phyloP scores from a whole-genome alignment of 2,888 invertebrate species.

The Onchidella celtica region DNA sequence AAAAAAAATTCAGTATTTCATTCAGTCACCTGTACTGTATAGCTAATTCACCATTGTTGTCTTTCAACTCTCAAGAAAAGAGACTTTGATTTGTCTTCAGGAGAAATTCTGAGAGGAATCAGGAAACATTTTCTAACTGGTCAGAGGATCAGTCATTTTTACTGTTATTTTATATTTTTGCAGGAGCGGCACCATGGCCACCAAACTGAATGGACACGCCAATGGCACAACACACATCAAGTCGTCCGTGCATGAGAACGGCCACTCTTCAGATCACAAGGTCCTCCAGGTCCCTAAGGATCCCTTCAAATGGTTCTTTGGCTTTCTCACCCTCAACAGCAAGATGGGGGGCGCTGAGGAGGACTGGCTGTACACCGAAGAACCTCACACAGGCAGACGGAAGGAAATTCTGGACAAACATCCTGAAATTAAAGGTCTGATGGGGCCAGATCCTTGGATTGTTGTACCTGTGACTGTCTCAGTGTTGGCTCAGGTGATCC shows the following conservation, averaged over 20 bases:
- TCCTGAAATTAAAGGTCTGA: slow-evolving; percentile 79
- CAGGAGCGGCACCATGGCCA: slow-evolving; percentile 10
- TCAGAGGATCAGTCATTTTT: neutral
- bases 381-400: slow-evolving; percentile 96
- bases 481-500: slow-evolving; percentile 69
- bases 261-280: neutral
- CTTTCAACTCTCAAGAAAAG: too few species aligned
- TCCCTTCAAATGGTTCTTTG: slow-evolving; percentile 53
- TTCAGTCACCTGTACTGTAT: too few species aligned
- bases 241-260: neutral
- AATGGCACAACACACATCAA: slow-evolving; percentile 8
- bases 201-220: slow-evolving; percentile 31
- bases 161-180: neutral
- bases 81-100: too few species aligned
- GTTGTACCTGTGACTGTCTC: slow-evolving; percentile 69
- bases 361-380: slow-evolving; percentile 96
- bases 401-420: slow-evolving; percentile 88
- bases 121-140: too few species aligned
- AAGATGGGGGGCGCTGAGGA: slow-evolving; percentile 60
- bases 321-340: slow-evolving; percentile 50
- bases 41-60: too few species aligned
- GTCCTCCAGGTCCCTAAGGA: neutral
- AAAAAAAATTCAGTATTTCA: too few species aligned
- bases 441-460: slow-evolving; percentile 78
- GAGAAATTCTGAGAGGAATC: too few species aligned